A percentile compares a stretch with the other conserved stretches of the same genome.
Evolutionary conservation across 1,140 invertebrate species (phyloP).

Genomic region (Orchestia grillus): DNA sequence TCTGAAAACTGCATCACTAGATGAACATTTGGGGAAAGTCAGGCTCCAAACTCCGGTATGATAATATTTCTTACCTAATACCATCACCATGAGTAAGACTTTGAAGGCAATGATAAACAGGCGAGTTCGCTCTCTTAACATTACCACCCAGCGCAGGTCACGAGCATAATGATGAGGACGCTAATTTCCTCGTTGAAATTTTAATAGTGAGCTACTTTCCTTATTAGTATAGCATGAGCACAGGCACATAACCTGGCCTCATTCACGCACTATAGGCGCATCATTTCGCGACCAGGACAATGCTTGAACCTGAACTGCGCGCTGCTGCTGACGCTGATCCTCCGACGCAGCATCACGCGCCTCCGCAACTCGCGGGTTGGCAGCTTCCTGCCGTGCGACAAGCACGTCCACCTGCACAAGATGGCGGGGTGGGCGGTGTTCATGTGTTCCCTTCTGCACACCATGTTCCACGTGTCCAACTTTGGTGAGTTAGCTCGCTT

Average conservation of each 20-base stretch:
- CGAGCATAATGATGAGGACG: neutral
- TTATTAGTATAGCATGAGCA: neutral
- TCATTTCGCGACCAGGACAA: constrained; percentile 78
- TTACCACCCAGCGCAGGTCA: no score
- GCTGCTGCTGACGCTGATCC: constrained; percentile 89
- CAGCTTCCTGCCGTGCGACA: constrained; percentile 86
- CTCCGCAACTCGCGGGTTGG: constrained; percentile 83
- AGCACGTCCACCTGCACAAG: constrained; percentile 95
- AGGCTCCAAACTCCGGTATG: no score
- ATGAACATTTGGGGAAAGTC: no score
- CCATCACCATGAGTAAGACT: no score
- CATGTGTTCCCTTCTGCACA: constrained; percentile 37
- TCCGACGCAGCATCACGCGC: constrained; percentile 87
- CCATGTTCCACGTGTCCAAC: constrained; percentile 55
- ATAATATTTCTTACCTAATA: no score
- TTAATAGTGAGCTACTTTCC: neutral
- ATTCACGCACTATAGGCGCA: neutral
- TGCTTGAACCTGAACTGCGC: constrained; percentile 93
- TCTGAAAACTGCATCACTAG: no score
- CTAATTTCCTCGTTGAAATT: neutral
- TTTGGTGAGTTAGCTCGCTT: neutral
- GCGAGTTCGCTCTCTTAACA: no score
- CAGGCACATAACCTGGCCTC: neutral
- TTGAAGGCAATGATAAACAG: no score
- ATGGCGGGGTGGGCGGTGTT: constrained; percentile 80